These are phyloP conservation scores for Eucidaris tribuloides DNA, from an alignment of 35 echinoderm and acorn worm species.

Conservation along the genomic window DNA sequence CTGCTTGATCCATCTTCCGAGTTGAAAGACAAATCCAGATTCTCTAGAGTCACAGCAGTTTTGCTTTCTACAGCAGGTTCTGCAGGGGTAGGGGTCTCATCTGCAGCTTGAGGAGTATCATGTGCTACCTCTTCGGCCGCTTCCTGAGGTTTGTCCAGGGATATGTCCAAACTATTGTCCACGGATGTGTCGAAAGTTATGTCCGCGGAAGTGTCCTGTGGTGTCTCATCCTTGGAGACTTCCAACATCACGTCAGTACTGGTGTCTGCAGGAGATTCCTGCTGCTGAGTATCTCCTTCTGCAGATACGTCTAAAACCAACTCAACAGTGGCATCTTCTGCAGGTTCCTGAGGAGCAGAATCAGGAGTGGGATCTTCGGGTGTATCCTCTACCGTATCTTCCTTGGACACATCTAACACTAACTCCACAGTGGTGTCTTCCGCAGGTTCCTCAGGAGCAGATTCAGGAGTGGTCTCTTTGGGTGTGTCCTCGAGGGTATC, in stretches of 20 bases:
- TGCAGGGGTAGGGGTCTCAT: background rate
- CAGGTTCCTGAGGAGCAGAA: no score
- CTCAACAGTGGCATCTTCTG: background rate
- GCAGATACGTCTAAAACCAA: background rate
- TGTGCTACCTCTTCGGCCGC: background rate
- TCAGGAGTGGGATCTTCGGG: background rate
- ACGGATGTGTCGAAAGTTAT: no score
- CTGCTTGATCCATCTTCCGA: background rate
- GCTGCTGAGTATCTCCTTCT: background rate
- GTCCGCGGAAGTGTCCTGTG: background rate
- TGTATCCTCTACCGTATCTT: background rate
- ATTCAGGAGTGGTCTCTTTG: background rate
- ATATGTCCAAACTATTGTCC: slow-evolving; percentile 2
- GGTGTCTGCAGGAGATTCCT: slow-evolving; percentile 13
- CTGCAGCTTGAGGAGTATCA: background rate
- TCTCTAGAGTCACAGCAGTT: no score
- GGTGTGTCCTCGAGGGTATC: background rate
- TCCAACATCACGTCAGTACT: slow-evolving; percentile 1
- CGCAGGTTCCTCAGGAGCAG: background rate
- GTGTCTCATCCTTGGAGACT: background rate
- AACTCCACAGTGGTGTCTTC: background rate
- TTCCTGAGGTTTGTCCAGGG: slow-evolving; percentile 18
- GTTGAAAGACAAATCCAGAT: background rate
- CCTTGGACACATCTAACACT: background rate
- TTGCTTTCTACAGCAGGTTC: no score